Percentiles rank a stretch among this genome's conserved stretches.
Conservation (phyloP, 2,797 vertebrate species). For the Sebastes itinus region DNA sequence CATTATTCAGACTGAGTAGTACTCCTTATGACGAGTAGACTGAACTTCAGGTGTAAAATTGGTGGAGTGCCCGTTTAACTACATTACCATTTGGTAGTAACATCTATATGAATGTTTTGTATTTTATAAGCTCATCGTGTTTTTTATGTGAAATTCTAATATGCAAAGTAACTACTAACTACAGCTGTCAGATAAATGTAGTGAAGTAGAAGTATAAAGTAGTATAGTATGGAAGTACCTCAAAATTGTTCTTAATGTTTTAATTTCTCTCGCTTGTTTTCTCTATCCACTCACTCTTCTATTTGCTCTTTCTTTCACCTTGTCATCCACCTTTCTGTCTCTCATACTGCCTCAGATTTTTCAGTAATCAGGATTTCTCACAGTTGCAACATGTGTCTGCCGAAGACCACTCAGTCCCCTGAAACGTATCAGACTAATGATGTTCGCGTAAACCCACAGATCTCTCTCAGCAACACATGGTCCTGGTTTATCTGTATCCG, state of each 20-base stretch:
- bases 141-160: neutral
- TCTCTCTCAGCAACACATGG: slow-evolving; percentile 52
- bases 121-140: too few relatives aligned
- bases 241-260: neutral
- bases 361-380: neutral
- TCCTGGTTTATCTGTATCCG: slow-evolving; percentile 50
- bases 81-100: neutral
- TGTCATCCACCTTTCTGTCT: neutral
- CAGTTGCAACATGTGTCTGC: neutral
- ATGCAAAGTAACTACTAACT: fast-evolving
- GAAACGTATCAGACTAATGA: slow-evolving; percentile 18
- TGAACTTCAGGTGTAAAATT: neutral
- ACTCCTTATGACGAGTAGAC: neutral
- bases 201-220: neutral
- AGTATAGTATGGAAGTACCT: neutral
- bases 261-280: neutral
- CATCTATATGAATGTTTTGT: neutral
- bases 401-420: neutral
- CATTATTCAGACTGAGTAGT: neutral
- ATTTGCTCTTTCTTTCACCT: neutral
- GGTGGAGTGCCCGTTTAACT: neutral
- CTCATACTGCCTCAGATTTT: neutral
- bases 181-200: neutral
- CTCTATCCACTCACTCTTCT: neutral
- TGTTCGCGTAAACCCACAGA: slow-evolving; percentile 33